phyloP scores from a whole-genome alignment of 2,888 invertebrate species.

The Nasonia oneida region DNA sequence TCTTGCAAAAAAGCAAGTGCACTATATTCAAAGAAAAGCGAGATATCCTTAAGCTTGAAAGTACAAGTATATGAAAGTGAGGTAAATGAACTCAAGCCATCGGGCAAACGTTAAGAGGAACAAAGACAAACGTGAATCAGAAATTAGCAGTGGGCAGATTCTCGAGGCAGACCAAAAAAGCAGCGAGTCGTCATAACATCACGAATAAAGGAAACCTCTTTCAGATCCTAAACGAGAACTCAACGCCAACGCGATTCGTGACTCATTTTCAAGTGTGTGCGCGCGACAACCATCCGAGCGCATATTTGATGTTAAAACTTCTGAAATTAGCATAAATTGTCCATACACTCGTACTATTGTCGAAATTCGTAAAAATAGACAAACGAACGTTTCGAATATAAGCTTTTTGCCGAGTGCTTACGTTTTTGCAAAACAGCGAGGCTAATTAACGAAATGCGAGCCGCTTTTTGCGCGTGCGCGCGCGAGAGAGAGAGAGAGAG shows the following conservation, averaged over 20 bases:
- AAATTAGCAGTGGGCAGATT: slow-evolving; percentile 21
- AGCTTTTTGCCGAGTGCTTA: neutral
- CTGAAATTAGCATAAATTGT: neutral
- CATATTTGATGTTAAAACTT: neutral
- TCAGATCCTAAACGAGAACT: slow-evolving; percentile 13
- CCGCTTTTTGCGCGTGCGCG: slow-evolving; percentile 11
- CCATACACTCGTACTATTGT: neutral
- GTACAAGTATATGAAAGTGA: neutral
- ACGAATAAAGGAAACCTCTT: slow-evolving; percentile 17
- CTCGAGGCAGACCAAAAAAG: slow-evolving; percentile 13
- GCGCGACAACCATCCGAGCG: neutral
- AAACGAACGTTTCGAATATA: neutral
- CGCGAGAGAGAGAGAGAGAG: neutral
- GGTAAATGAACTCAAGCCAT: slow-evolving; percentile 18
- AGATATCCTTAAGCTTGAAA: too few relatives aligned
- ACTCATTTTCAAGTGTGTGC: slow-evolving; percentile 21
- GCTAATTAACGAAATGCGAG: slow-evolving; percentile 38
- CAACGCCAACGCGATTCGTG: slow-evolving; percentile 46
- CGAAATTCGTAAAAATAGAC: neutral
- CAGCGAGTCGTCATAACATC: neutral
- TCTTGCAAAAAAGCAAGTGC: neutral
- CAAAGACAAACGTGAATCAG: slow-evolving; percentile 37
- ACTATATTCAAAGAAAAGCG: too few relatives aligned
- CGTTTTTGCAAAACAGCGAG: neutral
- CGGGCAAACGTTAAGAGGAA: neutral